Conservation (phyloP, 1,140 invertebrate genomes). For the Theocolax elegans region DNA sequence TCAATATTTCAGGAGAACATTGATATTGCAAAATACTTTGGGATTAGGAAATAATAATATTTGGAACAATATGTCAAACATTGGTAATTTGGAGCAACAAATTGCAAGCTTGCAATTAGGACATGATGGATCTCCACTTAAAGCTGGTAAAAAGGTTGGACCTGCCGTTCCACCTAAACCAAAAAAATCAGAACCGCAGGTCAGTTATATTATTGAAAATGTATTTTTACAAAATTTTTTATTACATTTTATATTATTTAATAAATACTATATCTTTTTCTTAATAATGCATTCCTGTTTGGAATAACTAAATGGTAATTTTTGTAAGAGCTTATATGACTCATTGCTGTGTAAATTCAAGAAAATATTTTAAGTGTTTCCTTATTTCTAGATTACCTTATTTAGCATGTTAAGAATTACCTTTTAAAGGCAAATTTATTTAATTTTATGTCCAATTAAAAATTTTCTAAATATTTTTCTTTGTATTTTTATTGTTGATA, state of each 20-base stretch:
- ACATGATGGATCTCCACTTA: conserved; percentile 49
- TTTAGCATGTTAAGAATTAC: not conserved
- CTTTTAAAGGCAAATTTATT: too few relatives aligned
- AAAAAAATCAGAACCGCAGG: conserved; percentile 78
- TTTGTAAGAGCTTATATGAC: conserved; percentile 8
- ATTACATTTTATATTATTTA: too few relatives aligned
- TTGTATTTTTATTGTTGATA: too few relatives aligned
- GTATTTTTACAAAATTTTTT: not conserved
- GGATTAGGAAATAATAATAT: not conserved
- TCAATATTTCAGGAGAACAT: conserved; percentile 8
- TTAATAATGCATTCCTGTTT: conserved; percentile 13
- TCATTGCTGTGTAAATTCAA: not conserved
- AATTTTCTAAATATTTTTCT: not conserved
- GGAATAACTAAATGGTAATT: conserved; percentile 43
- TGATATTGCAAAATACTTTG: not conserved
- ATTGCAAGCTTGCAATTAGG: conserved; percentile 65
- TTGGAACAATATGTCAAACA: conserved; percentile 54
- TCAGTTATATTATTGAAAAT: conserved; percentile 63
- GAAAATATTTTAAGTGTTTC: not conserved
- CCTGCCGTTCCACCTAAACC: conserved; percentile 84
- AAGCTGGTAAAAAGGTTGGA: conserved; percentile 73
- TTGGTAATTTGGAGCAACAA: conserved; percentile 65
- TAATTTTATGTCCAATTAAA: too few relatives aligned
- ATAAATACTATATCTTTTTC: conserved; percentile 29
- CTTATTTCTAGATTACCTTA: not conserved